Conservation (phyloP, 2,113 vertebrate species). For the Blennius ocellaris region DNA sequence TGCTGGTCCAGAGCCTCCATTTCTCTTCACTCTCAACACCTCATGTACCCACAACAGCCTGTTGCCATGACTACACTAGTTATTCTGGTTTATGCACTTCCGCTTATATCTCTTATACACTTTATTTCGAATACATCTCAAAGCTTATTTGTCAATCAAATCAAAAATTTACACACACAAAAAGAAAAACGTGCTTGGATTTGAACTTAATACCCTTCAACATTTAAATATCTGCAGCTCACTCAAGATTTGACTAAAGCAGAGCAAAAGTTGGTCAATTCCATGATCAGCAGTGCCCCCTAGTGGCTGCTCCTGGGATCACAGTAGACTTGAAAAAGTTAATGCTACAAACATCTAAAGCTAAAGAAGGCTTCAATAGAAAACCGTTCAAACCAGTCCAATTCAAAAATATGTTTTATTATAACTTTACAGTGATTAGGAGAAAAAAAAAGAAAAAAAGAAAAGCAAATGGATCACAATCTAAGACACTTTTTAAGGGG, state of each 20-base stretch:
- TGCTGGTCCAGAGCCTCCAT: conserved; percentile 53
- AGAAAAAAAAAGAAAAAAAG: too few relatives aligned
- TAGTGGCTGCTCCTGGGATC: conserved; percentile 13
- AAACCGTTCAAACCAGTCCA: neutral
- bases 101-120: neutral
- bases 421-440: conserved; percentile 22
- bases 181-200: too few relatives aligned
- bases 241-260: too few relatives aligned
- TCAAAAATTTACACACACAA: neutral
- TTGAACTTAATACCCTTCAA: too few relatives aligned
- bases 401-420: conserved; percentile 35
- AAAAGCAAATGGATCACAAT: conserved; percentile 7
- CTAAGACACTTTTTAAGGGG: conserved; percentile 11
- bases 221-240: too few relatives aligned
- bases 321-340: neutral
- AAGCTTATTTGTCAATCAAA: neutral
- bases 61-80: conserved; percentile 57
- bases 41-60: conserved; percentile 41
- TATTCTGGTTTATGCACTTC: neutral
- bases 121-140: neutral
- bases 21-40: neutral
- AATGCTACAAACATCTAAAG: neutral
- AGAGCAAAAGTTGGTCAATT: neutral
- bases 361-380: neutral
- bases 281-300: conserved; percentile 29